Evolutionary conservation across 1,140 invertebrate genomes (phyloP), one percentile per base, ranked within the genome.

Genomic region (Drosophila sproati): DNA sequence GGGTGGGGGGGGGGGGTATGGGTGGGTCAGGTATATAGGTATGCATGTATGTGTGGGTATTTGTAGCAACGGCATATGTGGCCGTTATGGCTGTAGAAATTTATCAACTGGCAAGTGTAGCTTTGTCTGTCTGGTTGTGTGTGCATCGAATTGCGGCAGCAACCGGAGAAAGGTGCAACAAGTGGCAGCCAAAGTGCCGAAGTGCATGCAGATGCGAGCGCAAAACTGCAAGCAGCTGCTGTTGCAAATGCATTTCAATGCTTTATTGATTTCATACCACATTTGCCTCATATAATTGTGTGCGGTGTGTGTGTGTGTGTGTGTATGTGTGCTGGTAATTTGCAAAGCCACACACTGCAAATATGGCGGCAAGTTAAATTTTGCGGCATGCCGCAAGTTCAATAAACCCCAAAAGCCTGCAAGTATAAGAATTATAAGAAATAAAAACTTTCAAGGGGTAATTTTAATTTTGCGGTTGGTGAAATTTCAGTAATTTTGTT

Each of bases 201-300:
- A 78, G 69, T 72, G 56, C 69, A 72, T 68, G 55, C 39, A 67
- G 51, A 67, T 59, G 81, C 73, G 32, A 79, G 54, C 62, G 55
- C 59, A 80, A 61, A 45, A 64, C 67, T 61, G 68, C 56, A 78
- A 64, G 61, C 79, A 77, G 69, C 78, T 39, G 78, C 76, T 52
- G 54, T 57, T 56, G 57, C 81, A 77, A 86, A 85, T 75, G 73
- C 75, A 64, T 57, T 78, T 71, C 67, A 80, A 83, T 83, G 75
- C 80, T 74, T 87, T 87, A 87, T 88, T 83, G 83, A 88, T 88
- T 87, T 87, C 83, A 88, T 87, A 87, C 72, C 77, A 82, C 80
- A 87, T 87, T 87, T 88, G 77, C 64, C 28, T 69, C 20, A 20
- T 76, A 69, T 39, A 7, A 82, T 82, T 86, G 59, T 63, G 32